These are phyloP conservation scores for Gadus chalcogrammus DNA, from an alignment of 2,113 vertebrate genomes.

Conservation along the genomic window DNA sequence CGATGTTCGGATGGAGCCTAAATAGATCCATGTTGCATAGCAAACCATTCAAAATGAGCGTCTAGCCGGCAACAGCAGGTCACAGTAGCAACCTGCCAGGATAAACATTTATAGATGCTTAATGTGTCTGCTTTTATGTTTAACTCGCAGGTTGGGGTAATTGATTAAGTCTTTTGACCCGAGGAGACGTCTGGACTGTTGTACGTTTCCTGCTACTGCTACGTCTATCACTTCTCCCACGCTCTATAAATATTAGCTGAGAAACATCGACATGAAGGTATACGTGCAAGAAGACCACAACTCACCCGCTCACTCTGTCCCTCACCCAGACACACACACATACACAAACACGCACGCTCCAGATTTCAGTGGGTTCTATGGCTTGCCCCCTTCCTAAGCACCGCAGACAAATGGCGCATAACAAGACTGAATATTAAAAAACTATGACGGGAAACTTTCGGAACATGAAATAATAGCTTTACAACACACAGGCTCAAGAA, in stretches of 20 bases:
- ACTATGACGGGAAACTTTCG: background rate
- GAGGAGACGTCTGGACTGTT: background rate
- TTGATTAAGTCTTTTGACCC: slow-evolving; percentile 12
- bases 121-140: slow-evolving; percentile 8
- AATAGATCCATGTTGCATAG: too few relatives aligned
- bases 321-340: background rate
- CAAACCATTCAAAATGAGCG: background rate
- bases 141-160: background rate
- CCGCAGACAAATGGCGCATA: slow-evolving; percentile 21
- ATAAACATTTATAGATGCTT: slow-evolving; percentile 19
- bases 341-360: background rate
- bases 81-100: slow-evolving; percentile 7
- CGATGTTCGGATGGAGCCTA: too few relatives aligned
- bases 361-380: slow-evolving; percentile 1
- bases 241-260: background rate
- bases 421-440: slow-evolving; percentile 33
- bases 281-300: too few relatives aligned
- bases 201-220: background rate
- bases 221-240: background rate
- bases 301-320: too few relatives aligned
- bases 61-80: slow-evolving; percentile 8
- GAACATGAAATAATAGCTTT: slow-evolving; percentile 31
- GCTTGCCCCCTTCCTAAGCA: background rate
- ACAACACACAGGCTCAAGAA: slow-evolving; percentile 13
- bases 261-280: too few relatives aligned